Evolutionary conservation across 2,113 vertebrate species (phyloP), one percentile per base, ranked within the genome.

Genomic region (Erythrolamprus reginae): DNA sequence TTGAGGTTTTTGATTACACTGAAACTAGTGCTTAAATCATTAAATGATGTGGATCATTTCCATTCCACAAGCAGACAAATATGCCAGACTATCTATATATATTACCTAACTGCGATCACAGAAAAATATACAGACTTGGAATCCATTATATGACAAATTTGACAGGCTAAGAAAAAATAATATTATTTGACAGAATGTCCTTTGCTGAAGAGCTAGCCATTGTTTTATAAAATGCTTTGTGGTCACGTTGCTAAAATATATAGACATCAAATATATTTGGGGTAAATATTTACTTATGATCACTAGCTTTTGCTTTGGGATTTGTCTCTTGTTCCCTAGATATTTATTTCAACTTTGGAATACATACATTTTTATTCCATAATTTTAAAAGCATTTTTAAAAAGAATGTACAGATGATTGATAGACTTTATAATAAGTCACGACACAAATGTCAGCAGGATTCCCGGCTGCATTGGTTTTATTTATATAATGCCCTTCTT

Each of bases 101-200:
- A 94, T 96, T 96, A 95, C 94, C 95, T 95, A 96, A 93, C 92
- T 95, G 94, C 91, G 89, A 92, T 93, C 93, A 89, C 92, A 95
- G 92, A 95, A 96, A 96, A 95, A 96, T 95, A 96, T 93, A 96
- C 95, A 92, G 88, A 90, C 45, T 85, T 70, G 87, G 88, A 94
- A 96, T 92, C 92, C 94, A 91, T 93, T 94, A 93, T 95, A 96
- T 89, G 93, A 77, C 95, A 95, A 95, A 90, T 56, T 92, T 94
- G 91, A 93, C 90, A 91, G 92, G n/a, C 90, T 90, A 88, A 89
- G 93, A 93, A 96, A 94, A 96, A 96, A 90, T 91, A 3, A 77
- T 84, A 94, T 92, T 95, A 77, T 88, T 90, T 93, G 93, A 94
- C 88, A 92, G 65, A 45, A 47, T 51, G 45, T 24, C 9, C 47